These are phyloP conservation scores for Engystomops pustulosus DNA, from an alignment of 2,113 vertebrate species.

Conservation along the genomic window DNA sequence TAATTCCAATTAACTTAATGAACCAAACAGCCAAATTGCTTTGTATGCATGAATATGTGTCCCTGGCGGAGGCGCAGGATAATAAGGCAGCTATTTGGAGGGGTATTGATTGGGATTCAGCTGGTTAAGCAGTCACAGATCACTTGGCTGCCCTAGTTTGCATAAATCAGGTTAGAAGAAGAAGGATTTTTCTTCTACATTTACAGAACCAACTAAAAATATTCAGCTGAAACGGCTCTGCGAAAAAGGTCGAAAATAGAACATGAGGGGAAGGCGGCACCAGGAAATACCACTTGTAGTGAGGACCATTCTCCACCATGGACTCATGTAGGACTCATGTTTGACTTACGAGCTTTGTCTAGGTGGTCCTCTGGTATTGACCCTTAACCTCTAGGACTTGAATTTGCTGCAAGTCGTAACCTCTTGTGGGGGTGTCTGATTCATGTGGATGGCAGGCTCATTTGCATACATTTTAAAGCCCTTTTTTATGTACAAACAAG, in stretches of 20 bases:
- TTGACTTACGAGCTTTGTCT: no score
- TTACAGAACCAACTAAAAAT: not conserved
- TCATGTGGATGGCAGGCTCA: no score
- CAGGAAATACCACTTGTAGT: not conserved
- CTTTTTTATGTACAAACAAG: no score
- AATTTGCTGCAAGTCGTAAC: no score
- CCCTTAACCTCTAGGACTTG: no score
- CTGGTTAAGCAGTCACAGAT: conserved; percentile 54
- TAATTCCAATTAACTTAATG: conserved; percentile 58
- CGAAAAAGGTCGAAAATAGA: not conserved
- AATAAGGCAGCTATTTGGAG: conserved; percentile 49
- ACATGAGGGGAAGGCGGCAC: not conserved
- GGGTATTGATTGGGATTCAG: conserved; percentile 50
- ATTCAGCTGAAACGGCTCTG: not conserved
- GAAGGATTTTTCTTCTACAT: not conserved
- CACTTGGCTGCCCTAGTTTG: conserved; percentile 43
- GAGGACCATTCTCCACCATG: not conserved
- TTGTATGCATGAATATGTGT: conserved; percentile 47
- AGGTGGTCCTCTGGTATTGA: no score
- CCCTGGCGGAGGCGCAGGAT: conserved; percentile 34
- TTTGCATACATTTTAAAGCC: no score
- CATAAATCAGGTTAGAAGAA: conserved; percentile 50
- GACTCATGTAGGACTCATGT: no score
- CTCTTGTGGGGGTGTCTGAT: no score
- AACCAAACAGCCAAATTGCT: conserved; percentile 53